Evolutionary conservation across 2,113 vertebrate species (phyloP).

Genomic region (Cairina moschata): DNA sequence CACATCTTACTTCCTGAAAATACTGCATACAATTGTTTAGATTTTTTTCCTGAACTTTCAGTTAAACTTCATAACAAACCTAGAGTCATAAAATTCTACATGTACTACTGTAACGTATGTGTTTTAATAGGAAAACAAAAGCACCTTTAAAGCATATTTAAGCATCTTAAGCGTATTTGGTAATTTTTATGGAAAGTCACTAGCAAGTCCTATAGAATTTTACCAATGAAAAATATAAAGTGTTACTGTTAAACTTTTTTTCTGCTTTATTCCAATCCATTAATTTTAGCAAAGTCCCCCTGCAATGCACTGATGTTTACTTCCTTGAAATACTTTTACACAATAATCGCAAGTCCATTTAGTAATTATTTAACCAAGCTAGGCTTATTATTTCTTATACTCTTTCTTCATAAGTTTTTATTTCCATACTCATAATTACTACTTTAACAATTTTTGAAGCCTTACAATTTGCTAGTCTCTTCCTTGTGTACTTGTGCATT

Average conservation of each 20-base stretch:
- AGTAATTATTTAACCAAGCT: slow-evolving; percentile 11
- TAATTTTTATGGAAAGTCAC: neutral
- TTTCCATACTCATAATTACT: slow-evolving; percentile 37
- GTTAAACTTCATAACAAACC: neutral
- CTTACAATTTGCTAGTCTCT: slow-evolving; percentile 20
- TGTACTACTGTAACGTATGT: neutral
- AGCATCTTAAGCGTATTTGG: neutral
- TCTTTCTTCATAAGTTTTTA: slow-evolving; percentile 1
- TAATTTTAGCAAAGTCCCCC: neutral
- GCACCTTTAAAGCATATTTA: neutral
- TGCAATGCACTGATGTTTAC: neutral
- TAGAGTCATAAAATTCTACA: neutral
- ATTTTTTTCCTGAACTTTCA: neutral
- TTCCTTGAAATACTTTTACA: neutral
- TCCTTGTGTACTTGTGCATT: neutral
- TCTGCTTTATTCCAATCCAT: neutral
- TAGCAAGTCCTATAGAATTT: neutral
- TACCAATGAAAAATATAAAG: neutral
- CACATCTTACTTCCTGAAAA: neutral
- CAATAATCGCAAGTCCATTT: neutral
- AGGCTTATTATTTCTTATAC: neutral
- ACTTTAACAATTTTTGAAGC: neutral
- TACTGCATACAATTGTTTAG: neutral
- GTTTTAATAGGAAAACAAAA: neutral
- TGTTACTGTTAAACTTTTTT: neutral